phyloP scores from a whole-genome alignment of 1,140 invertebrate species.

The Drosophila simulans region DNA sequence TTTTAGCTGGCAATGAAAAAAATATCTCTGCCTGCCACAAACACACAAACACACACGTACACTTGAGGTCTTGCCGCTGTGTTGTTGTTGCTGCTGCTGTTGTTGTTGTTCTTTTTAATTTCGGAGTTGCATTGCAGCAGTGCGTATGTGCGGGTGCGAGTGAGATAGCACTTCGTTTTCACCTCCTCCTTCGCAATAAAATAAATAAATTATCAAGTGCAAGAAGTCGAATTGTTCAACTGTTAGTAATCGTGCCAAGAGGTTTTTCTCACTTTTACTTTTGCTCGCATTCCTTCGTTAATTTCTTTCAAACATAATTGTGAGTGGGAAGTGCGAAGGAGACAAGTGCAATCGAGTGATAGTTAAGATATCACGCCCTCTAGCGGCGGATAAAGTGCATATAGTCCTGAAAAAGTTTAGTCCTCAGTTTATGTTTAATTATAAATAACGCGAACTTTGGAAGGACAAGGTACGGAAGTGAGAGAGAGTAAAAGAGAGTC shows the following conservation, averaged over 20 bases:
- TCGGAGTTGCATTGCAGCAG: constrained; percentile 39
- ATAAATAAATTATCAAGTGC: constrained; percentile 33
- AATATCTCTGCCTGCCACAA: constrained; percentile 69
- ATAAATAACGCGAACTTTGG: no score
- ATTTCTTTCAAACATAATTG: constrained; percentile 32
- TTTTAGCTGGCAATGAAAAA: constrained; percentile 77
- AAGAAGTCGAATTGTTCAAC: constrained; percentile 20
- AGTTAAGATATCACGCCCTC: constrained; percentile 4
- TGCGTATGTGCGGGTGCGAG: constrained; percentile 15
- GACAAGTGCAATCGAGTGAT: constrained; percentile 17
- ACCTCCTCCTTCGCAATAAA: constrained; percentile 17
- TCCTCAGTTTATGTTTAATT: neutral
- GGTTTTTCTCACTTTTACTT: constrained; percentile 35
- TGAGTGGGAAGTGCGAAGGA: constrained; percentile 4
- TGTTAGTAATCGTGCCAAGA: constrained; percentile 10
- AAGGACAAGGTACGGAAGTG: neutral
- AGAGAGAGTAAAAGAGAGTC: neutral
- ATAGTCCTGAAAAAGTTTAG: neutral
- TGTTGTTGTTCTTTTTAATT: constrained; percentile 4
- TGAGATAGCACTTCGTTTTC: constrained; percentile 16
- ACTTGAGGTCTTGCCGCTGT: constrained; percentile 23
- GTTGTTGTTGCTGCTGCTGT: constrained; percentile 13
- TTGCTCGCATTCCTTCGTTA: constrained; percentile 10
- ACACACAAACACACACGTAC: constrained; percentile 42
- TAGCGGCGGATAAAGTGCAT: neutral